phyloP scores from a whole-genome alignment of 2,797 vertebrate genomes.

The Pelochelys cantorii region DNA sequence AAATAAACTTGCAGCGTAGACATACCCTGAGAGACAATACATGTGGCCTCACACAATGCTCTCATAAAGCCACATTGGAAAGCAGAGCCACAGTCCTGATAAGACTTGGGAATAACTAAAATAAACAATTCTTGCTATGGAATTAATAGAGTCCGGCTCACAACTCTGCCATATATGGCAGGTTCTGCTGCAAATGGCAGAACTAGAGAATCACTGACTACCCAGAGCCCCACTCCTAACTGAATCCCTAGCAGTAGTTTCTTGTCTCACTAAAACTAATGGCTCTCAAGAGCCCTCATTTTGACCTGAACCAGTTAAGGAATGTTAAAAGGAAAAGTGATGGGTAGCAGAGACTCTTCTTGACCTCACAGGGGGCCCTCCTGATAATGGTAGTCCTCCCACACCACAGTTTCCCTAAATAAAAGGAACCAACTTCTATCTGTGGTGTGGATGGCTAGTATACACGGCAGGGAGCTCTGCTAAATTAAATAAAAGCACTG shows the following conservation, averaged over 20 bases:
- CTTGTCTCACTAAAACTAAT: conserved; percentile 29
- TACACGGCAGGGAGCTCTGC: background rate
- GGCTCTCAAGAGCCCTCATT: conserved; percentile 52
- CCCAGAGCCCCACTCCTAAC: conserved; percentile 57
- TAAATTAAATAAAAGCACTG: background rate
- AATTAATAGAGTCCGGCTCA: conserved; percentile 46
- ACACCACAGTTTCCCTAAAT: background rate
- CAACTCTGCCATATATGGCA: conserved; percentile 35
- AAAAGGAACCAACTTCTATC: conserved; percentile 13
- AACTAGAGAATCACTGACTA: conserved; percentile 24
- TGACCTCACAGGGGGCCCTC: background rate
- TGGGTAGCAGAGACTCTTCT: background rate
- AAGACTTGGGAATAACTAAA: background rate
- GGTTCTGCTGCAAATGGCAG: conserved; percentile 25
- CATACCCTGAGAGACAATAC: background rate
- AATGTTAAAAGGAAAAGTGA: conserved; percentile 47
- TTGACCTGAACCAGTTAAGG: conserved; percentile 46
- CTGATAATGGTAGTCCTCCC: background rate
- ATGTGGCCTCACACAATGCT: background rate
- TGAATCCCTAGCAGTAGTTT: conserved; percentile 59
- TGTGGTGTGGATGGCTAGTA: background rate
- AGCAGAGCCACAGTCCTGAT: background rate
- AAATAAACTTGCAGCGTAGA: no score
- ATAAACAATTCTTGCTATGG: conserved; percentile 1
- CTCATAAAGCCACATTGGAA: background rate